These are phyloP conservation scores for Busseola fusca DNA, from an alignment of 2,888 invertebrate species.

Conservation along the genomic window DNA sequence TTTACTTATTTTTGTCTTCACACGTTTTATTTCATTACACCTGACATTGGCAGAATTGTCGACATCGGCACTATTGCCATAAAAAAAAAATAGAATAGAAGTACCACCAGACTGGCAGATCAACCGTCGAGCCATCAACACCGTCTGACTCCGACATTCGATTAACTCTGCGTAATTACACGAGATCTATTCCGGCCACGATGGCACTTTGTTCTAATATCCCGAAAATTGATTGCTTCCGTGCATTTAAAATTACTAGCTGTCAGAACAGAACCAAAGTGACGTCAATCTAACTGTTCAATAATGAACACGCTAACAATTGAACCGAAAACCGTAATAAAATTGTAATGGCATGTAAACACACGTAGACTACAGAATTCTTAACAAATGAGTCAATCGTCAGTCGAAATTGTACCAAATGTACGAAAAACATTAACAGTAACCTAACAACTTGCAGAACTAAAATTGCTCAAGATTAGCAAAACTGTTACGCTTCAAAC, in stretches of 20 bases:
- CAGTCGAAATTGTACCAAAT: slow-evolving; percentile 37
- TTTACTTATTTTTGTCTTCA: too few relatives aligned
- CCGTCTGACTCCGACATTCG: slow-evolving; percentile 47
- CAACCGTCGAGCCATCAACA: slow-evolving; percentile 43
- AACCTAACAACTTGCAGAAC: slow-evolving; percentile 36
- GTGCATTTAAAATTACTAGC: slow-evolving; percentile 19
- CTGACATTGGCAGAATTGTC: too few relatives aligned
- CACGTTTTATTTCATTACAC: too few relatives aligned
- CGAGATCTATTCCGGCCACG: slow-evolving; percentile 33
- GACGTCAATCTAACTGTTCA: slow-evolving; percentile 45
- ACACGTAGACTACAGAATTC: slow-evolving; percentile 46
- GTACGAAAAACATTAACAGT: slow-evolving; percentile 45
- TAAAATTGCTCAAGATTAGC: slow-evolving; percentile 40
- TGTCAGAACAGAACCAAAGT: slow-evolving; percentile 8
- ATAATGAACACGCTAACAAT: slow-evolving; percentile 43
- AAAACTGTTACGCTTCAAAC: slow-evolving; percentile 38
- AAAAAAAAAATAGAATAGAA: too few relatives aligned
- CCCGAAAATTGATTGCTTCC: slow-evolving; percentile 45
- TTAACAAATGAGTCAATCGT: slow-evolving; percentile 40
- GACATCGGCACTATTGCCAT: too few relatives aligned
- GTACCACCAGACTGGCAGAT: neutral
- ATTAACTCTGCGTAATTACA: slow-evolving; percentile 50
- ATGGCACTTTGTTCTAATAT: slow-evolving; percentile 30
- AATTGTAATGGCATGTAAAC: slow-evolving; percentile 48
- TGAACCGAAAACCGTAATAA: slow-evolving; percentile 46